Evolutionary conservation across 2,113 vertebrate species (phyloP).

Genomic region (Otis tarda): DNA sequence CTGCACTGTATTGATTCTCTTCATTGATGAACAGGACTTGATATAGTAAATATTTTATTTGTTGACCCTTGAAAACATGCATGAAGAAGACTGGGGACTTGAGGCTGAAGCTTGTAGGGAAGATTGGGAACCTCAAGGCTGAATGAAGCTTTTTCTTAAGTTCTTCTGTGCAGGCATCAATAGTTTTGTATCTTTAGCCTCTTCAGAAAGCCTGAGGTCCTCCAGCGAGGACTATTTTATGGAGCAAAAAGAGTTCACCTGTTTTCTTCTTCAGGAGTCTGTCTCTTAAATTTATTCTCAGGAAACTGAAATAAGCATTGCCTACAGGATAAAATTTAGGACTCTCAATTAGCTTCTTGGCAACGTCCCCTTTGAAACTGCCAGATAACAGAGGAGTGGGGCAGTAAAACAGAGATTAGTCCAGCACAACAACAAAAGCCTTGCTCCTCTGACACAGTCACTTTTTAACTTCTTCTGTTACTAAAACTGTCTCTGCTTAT

Average conservation of each 20-base stretch:
- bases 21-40: not conserved
- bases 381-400: not conserved
- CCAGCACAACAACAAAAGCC: not conserved
- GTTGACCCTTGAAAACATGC: not conserved
- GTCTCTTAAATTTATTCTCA: not conserved
- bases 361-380: not conserved
- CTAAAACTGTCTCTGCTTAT: not conserved
- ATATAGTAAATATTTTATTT: not conserved
- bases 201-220: not conserved
- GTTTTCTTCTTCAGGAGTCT: slow-evolving; percentile 16
- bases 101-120: not conserved
- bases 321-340: slow-evolving; percentile 8
- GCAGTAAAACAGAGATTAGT: not conserved
- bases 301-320: not conserved
- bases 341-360: slow-evolving; percentile 15
- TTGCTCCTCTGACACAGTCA: not conserved
- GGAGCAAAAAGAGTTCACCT: not conserved
- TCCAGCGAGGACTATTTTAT: not conserved
- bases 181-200: not conserved
- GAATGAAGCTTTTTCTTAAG: not conserved
- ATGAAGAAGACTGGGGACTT: not conserved
- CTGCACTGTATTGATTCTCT: not conserved
- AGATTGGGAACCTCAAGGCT: not conserved
- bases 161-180: not conserved
- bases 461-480: not conserved